Percentiles rank a stretch among this genome's conserved stretches.
Evolutionary conservation across 2,888 invertebrate genomes (phyloP).

Genomic region (Chloroclystis v-ata): DNA sequence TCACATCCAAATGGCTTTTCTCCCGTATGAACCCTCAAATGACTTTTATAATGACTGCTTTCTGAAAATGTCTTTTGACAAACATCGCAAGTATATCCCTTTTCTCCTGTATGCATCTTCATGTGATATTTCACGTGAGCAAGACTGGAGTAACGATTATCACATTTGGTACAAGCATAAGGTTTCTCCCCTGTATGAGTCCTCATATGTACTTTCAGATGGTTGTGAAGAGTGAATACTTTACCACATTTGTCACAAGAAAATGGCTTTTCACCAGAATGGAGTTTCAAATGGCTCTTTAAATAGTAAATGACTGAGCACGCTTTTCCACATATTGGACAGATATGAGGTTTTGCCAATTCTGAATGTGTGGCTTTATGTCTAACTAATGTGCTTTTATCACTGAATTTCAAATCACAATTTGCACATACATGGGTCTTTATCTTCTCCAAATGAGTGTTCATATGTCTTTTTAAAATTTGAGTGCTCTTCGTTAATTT

Average conservation of each 20-base stretch:
- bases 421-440: slow-evolving; percentile 11
- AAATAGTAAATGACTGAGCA: slow-evolving; percentile 16
- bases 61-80: slow-evolving; percentile 14
- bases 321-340: slow-evolving; percentile 8
- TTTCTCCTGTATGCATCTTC: slow-evolving; percentile 13
- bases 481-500: slow-evolving; percentile 17
- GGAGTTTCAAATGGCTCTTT: slow-evolving; percentile 16
- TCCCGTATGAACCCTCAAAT: slow-evolving; percentile 15
- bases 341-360: slow-evolving; percentile 6
- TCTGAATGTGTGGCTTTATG: slow-evolving; percentile 12
- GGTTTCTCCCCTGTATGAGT: slow-evolving; percentile 19
- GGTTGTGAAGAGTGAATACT: slow-evolving; percentile 14
- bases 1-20: slow-evolving; percentile 20
- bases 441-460: slow-evolving; percentile 10
- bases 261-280: slow-evolving; percentile 13
- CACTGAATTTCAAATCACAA: slow-evolving; percentile 13
- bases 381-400: slow-evolving; percentile 10
- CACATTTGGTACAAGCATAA: slow-evolving; percentile 15
- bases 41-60: slow-evolving; percentile 17
- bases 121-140: slow-evolving; percentile 17
- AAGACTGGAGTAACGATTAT: slow-evolving; percentile 9
- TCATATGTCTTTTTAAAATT: slow-evolving; percentile 20
- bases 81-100: slow-evolving; percentile 10
- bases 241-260: slow-evolving; percentile 15
- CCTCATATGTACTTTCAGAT: slow-evolving; percentile 12